Evolutionary conservation across 2,113 vertebrate species (phyloP), one percentile per base, ranked within the genome.

Genomic region (Phrynosoma blainvillii): DNA sequence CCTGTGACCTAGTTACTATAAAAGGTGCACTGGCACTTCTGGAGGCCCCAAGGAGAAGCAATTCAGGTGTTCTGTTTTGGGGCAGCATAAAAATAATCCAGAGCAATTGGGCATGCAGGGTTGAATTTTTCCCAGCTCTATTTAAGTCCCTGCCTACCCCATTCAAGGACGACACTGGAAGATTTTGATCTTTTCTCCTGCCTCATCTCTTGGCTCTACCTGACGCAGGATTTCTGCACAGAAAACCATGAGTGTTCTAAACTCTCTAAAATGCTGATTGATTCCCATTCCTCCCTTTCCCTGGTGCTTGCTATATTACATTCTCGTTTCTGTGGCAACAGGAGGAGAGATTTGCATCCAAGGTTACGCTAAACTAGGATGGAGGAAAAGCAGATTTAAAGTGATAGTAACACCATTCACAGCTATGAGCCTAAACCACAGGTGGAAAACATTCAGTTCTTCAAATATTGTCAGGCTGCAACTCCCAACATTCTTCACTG

Each of bases 261-360:
- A 78, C 87, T 70, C 74, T 82, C 82, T 89, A 89, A 89, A 79
- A 73, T 56, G 59, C 73, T 70, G 25, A 13, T 71, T 5, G 62
- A 56, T 73, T n/a, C 1, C 71, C 70, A 23, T 54, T 14, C 65
- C 85, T 71, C 74, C 82, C 81, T 62, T 78, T 82, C 74, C 52
- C 12, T 25, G 9, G 73, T 16, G 66, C 13, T 47, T 21, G 66
- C 30, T 78, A 47, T 10, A 62, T 78, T 62, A 86, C 79, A 78
- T 78, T 62, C 66, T 36, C 27, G 79, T 89, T 89, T 86, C 84
- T 86, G 75, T 86, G 84, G 88, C 88, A 86, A 86, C 79, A 1
- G 65, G 82, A 77, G 59, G 65, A 86, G 79, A 86, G 87, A 78
- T 88, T 83, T 86, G 80, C 88, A 89, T 89, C 79, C 84, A 89